These are phyloP conservation scores for Acleris emargana DNA, from an alignment of 2,888 invertebrate species.

Conservation along the genomic window DNA sequence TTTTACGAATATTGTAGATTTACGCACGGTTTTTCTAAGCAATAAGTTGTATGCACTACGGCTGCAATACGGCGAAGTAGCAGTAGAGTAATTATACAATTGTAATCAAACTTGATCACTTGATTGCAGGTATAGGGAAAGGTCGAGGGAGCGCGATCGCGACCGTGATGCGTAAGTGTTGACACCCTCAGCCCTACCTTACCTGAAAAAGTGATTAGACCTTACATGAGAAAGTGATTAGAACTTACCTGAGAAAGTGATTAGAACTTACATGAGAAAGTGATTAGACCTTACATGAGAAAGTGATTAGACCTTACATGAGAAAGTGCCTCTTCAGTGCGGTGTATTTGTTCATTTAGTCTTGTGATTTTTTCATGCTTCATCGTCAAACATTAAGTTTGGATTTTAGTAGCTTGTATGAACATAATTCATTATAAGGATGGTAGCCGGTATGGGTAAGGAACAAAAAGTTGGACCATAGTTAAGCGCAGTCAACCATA, in stretches of 20 bases:
- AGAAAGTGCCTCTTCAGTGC: constrained; percentile 10
- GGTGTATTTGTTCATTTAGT: background rate
- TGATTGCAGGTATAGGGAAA: constrained; percentile 86
- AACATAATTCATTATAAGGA: too few relatives aligned
- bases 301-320: background rate
- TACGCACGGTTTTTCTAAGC: too few relatives aligned
- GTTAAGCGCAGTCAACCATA: too few relatives aligned
- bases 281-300: constrained; percentile 20
- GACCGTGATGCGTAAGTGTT: constrained; percentile 85
- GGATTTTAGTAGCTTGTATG: too few relatives aligned
- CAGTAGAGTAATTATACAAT: constrained; percentile 10
- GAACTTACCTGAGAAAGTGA: constrained; percentile 19
- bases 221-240: background rate
- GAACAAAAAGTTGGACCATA: too few relatives aligned
- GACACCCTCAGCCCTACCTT: constrained; percentile 39
- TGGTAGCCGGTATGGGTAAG: too few relatives aligned
- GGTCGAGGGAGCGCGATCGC: constrained; percentile 87
- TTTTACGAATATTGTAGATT: too few relatives aligned
- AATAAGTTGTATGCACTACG: too few relatives aligned
- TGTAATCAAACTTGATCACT: constrained; percentile 39
- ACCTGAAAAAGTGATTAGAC: constrained; percentile 15
- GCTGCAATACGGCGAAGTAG: background rate
- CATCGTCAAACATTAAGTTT: too few relatives aligned
- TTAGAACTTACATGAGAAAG: background rate
- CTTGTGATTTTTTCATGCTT: too few relatives aligned